Conservation (phyloP, 2,113 vertebrate genomes). For the Psettodes erumei region DNA sequence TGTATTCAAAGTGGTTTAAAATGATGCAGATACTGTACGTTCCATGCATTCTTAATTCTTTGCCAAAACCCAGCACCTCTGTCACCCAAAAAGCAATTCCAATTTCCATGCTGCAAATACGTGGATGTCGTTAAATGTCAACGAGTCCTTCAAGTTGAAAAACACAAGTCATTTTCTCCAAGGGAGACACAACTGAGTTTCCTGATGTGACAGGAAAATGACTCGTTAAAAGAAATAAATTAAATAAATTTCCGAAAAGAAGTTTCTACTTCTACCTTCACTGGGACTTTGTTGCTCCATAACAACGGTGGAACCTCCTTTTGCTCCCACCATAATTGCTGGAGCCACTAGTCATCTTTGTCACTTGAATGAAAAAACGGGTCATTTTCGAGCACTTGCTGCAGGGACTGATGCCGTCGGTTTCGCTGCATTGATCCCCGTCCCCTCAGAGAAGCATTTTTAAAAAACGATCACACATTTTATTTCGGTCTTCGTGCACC, state of each 20-base stretch:
- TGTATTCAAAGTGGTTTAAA: no score
- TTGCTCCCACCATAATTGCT: neutral
- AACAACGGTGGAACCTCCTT: no score
- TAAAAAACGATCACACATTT: neutral
- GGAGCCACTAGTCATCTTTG: neutral
- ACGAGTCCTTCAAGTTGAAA: no score
- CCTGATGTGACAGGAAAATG: no score
- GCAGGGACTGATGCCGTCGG: neutral
- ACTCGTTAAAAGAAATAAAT: no score
- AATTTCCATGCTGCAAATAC: neutral
- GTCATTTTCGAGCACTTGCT: neutral
- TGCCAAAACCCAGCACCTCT: neutral
- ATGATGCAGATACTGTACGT: neutral
- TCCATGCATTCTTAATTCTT: neutral
- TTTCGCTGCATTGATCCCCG: neutral
- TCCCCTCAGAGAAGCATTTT: neutral
- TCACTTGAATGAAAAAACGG: neutral
- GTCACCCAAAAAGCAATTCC: neutral
- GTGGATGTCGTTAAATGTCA: no score
- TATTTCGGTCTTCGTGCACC: no score
- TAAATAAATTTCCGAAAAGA: no score
- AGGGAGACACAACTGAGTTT: no score
- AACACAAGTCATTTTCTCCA: no score
- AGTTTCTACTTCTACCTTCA: no score
- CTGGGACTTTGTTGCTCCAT: no score